Evolutionary conservation across 2,113 vertebrate species (phyloP).

Genomic region (Mobula hypostoma): DNA sequence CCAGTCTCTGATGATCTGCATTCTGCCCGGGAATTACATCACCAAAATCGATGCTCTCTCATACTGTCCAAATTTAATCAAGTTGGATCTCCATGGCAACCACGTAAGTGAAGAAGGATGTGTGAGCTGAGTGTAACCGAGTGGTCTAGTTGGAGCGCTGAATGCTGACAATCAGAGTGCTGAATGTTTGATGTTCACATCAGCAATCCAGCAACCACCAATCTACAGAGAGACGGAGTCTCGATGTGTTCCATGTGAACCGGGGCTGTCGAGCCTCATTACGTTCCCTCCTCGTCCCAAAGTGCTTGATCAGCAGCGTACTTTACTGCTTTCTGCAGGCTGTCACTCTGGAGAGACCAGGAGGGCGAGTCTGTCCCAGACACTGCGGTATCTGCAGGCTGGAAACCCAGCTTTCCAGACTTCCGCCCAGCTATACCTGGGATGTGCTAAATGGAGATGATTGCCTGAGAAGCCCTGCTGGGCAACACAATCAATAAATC

Average conservation of each 20-base stretch:
- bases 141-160: not conserved
- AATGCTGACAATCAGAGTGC: not conserved
- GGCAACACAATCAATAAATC: not conserved
- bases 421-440: not conserved
- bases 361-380: not conserved
- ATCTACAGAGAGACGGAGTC: not conserved
- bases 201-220: not conserved
- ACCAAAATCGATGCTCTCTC: conserved; percentile 49
- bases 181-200: not conserved
- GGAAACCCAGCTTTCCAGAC: no score
- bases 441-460: not conserved
- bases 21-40: conserved; percentile 55
- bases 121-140: conserved; percentile 38
- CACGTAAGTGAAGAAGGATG: conserved; percentile 47
- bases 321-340: not conserved
- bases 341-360: not conserved
- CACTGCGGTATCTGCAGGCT: not conserved
- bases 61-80: conserved; percentile 52
- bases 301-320: not conserved
- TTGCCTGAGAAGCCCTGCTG: not conserved
- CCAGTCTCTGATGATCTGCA: conserved; percentile 50
- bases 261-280: not conserved
- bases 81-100: conserved; percentile 58
- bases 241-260: not conserved
- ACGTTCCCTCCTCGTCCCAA: not conserved